Evolutionary conservation across 1,140 invertebrate species (phyloP).

Genomic region (Bombus soroeensis): DNA sequence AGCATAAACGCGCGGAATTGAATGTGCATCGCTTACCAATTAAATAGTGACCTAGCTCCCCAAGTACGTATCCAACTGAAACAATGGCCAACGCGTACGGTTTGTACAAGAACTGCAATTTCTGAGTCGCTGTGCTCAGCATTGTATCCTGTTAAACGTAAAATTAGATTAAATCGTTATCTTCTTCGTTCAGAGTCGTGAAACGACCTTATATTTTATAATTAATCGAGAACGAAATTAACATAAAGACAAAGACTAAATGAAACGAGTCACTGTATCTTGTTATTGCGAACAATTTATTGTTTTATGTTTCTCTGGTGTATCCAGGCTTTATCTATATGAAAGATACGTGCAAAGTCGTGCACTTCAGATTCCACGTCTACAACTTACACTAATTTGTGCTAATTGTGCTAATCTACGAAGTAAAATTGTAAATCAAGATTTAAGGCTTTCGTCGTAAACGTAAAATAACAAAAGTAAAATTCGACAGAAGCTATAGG

Average conservation of each 20-base stretch:
- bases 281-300: too few species aligned
- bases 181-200: not conserved
- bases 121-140: constrained; percentile 82
- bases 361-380: fast-evolving
- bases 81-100: constrained; percentile 90
- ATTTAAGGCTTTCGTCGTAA: too few species aligned
- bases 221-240: not conserved
- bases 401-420: too few species aligned
- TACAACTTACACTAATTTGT: too few species aligned
- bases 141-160: constrained; percentile 70
- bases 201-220: not conserved
- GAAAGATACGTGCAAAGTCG: too few species aligned
- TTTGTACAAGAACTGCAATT: constrained; percentile 88
- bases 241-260: not conserved
- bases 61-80: constrained; percentile 91
- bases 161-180: not conserved
- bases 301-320: too few species aligned
- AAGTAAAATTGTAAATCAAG: too few species aligned
- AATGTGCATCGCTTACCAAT: constrained; percentile 85
- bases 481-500: too few species aligned
- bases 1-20: not conserved
- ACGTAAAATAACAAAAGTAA: too few species aligned
- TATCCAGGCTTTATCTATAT: too few species aligned
- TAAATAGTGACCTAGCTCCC: constrained; percentile 93
- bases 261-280: not conserved